Conservation (phyloP, 2,888 invertebrate genomes). For the Arge pagana region DNA sequence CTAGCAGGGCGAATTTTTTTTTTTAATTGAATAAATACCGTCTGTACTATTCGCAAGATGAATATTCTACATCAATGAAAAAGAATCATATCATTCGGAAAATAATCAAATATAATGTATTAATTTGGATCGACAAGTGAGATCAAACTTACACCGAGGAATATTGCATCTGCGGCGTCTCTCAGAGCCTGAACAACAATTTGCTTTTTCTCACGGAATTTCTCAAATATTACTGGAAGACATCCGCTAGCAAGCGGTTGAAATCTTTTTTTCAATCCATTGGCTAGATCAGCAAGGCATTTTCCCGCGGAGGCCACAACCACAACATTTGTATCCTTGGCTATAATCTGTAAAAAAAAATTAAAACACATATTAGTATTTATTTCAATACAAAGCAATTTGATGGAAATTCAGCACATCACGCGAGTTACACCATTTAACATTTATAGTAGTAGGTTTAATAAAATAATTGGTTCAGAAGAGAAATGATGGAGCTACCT, state of each 20-base stretch:
- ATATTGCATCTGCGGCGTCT: conserved; percentile 90
- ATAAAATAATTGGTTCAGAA: conserved; percentile 14
- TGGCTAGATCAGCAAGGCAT: conserved; percentile 80
- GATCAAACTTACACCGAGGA: conserved; percentile 68
- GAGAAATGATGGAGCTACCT: too few relatives aligned
- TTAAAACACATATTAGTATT: too few relatives aligned
- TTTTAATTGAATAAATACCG: too few relatives aligned
- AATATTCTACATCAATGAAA: too few relatives aligned
- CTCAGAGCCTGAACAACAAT: conserved; percentile 84
- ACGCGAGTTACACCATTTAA: too few relatives aligned
- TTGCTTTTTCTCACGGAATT: conserved; percentile 96
- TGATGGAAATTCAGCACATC: too few relatives aligned
- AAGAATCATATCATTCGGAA: too few relatives aligned
- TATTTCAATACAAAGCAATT: too few relatives aligned
- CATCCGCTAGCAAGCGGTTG: conserved; percentile 80
- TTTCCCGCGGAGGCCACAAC: conserved; percentile 87
- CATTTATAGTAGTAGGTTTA: too few relatives aligned
- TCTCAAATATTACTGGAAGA: conserved; percentile 82
- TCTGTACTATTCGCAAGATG: too few relatives aligned
- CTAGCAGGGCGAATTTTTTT: too few relatives aligned
- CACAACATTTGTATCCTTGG: conserved; percentile 95
- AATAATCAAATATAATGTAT: not conserved
- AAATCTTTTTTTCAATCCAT: conserved; percentile 86
- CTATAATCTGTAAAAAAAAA: conserved; percentile 69
- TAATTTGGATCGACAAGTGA: conserved; percentile 14